phyloP scores from a whole-genome alignment of 37 sponge, comb jelly and placozoan species.

The Chondrilla cf. caribensis region DNA sequence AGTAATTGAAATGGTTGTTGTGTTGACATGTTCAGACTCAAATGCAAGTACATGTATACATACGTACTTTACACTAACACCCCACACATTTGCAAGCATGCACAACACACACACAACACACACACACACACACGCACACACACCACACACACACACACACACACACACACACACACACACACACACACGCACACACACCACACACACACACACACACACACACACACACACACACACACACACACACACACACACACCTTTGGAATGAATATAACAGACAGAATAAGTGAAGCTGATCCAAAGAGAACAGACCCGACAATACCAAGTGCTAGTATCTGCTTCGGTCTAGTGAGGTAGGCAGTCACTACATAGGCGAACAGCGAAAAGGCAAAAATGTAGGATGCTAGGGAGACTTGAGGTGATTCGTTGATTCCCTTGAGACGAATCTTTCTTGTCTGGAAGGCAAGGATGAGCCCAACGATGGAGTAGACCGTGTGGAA shows the following conservation, averaged over 20 bases:
- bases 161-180: background rate
- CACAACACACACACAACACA: background rate
- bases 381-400: slow-evolving; percentile 18
- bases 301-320: background rate
- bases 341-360: background rate
- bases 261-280: slow-evolving; percentile 16
- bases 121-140: slow-evolving; percentile 22
- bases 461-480: slow-evolving; percentile 15
- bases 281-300: background rate
- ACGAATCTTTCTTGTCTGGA: slow-evolving; percentile 4
- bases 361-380: background rate
- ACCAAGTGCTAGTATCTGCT: background rate
- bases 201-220: background rate
- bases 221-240: background rate
- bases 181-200: background rate
- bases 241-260: slow-evolving; percentile 5
- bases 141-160: slow-evolving; percentile 25
- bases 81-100: background rate
- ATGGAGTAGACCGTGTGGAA: background rate
- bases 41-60: too few relatives aligned
- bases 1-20: background rate
- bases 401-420: background rate
- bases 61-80: too few relatives aligned
- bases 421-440: slow-evolving; percentile 4
- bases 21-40: too few relatives aligned